A percentile compares a stretch with the other conserved stretches of the same genome.
phyloP scores from a whole-genome alignment of 2,113 vertebrate species.

The Pelodiscus sinensis region DNA sequence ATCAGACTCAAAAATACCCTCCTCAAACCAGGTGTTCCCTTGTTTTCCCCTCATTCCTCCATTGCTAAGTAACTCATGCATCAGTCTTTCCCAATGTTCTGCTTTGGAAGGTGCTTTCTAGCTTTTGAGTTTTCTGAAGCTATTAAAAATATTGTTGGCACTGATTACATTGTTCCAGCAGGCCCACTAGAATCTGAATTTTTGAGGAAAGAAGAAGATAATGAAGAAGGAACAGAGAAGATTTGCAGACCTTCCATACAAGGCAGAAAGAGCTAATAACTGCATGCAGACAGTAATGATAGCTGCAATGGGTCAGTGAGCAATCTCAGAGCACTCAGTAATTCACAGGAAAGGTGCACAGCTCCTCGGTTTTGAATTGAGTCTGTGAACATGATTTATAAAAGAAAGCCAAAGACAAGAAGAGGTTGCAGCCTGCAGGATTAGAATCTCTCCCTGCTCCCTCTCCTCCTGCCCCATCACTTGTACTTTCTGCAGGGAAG shows the following conservation, averaged over 20 bases:
- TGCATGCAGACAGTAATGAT: rapidly evolving
- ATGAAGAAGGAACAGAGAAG: background rate
- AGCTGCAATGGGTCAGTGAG: background rate
- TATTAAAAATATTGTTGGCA: background rate
- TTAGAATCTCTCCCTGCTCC: background rate
- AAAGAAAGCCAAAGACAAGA: background rate
- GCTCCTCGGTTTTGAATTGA: background rate
- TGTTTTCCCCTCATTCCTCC: background rate
- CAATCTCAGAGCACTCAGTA: background rate
- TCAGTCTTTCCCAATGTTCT: background rate
- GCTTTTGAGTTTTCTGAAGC: background rate
- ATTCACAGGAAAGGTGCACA: rapidly evolving
- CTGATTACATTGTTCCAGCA: background rate
- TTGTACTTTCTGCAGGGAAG: background rate
- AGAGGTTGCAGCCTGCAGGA: background rate
- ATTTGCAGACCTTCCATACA: background rate
- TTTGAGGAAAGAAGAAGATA: background rate
- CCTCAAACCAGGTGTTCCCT: background rate
- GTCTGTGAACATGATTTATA: background rate
- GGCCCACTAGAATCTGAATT: background rate
- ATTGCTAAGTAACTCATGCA: background rate
- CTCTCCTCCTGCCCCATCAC: background rate
- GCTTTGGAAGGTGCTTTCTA: background rate
- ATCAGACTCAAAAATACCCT: background rate
- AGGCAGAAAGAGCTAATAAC: background rate